Evolutionary conservation across 2,113 vertebrate genomes (phyloP).

Genomic region (Spilogale gracilis): DNA sequence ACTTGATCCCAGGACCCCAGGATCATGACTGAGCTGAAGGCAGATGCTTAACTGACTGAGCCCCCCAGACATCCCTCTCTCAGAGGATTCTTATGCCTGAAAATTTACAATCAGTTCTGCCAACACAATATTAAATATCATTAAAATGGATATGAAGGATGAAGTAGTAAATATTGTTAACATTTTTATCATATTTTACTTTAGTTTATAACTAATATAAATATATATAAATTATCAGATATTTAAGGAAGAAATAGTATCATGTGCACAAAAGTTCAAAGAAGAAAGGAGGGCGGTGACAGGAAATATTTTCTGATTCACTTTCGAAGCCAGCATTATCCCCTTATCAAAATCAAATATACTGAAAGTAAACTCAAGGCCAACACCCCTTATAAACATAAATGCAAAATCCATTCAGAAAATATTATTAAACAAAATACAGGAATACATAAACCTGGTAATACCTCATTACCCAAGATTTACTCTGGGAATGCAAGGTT

Average conservation of each 20-base stretch:
- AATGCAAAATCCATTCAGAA: neutral
- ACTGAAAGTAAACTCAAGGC: too few relatives aligned
- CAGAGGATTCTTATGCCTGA: neutral
- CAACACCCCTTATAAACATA: neutral
- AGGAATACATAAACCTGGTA: neutral
- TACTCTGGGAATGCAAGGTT: neutral
- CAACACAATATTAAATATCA: too few relatives aligned
- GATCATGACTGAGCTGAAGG: neutral
- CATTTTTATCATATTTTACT: neutral
- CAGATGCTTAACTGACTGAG: neutral
- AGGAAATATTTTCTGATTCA: neutral
- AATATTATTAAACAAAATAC: neutral
- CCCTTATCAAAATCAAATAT: neutral
- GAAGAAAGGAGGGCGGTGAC: fast-evolving
- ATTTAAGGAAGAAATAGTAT: neutral
- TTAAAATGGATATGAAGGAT: neutral
- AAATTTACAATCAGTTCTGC: neutral
- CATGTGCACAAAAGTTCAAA: neutral
- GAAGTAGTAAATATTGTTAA: neutral
- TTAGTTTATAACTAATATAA: neutral
- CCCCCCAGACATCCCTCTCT: neutral
- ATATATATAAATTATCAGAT: neutral
- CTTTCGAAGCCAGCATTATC: too few relatives aligned
- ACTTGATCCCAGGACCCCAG: neutral
- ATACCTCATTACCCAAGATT: neutral